Conservation (phyloP, 2,113 vertebrate genomes). For the Rana temporaria region DNA sequence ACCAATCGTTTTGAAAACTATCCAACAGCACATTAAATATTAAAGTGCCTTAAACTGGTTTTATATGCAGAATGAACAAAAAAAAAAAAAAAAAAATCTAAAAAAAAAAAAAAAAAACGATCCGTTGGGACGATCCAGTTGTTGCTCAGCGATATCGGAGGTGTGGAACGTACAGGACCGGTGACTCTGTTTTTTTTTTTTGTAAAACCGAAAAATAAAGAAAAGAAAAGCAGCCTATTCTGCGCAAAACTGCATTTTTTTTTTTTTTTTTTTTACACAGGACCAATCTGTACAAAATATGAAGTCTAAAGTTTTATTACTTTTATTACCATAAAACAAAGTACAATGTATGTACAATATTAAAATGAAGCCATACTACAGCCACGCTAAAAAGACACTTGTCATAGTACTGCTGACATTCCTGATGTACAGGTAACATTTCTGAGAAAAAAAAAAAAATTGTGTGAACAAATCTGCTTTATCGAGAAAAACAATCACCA, state of each 20-base stretch:
- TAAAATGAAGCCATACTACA: constrained; percentile 89
- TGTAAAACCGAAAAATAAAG: constrained; percentile 68
- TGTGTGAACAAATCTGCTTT: constrained; percentile 78
- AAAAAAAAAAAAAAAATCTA: constrained; percentile 68
- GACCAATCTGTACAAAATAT: constrained; percentile 98
- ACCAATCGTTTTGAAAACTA: constrained; percentile 70
- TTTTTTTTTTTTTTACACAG: too few species aligned
- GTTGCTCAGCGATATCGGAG: too few species aligned
- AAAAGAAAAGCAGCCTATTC: constrained; percentile 84
- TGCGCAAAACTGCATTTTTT: constrained; percentile 82
- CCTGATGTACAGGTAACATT: constrained; percentile 72
- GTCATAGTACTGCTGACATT: constrained; percentile 80
- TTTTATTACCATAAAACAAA: constrained; percentile 96
- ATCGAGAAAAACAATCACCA: constrained; percentile 83
- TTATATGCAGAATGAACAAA: constrained; percentile 68
- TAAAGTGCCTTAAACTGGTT: not conserved
- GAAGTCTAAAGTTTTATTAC: constrained; percentile 97
- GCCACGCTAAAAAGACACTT: constrained; percentile 91
- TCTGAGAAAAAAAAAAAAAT: constrained; percentile 75
- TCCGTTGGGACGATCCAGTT: not conserved
- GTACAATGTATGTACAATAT: constrained; percentile 98
- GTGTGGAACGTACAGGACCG: not conserved
- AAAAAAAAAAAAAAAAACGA: constrained; percentile 66
- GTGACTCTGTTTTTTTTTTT: constrained; percentile 71
- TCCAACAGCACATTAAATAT: constrained; percentile 69